Base-by-base conservation (phyloP, 2,797 vertebrate species). In the Prunella strophiata region DNA sequence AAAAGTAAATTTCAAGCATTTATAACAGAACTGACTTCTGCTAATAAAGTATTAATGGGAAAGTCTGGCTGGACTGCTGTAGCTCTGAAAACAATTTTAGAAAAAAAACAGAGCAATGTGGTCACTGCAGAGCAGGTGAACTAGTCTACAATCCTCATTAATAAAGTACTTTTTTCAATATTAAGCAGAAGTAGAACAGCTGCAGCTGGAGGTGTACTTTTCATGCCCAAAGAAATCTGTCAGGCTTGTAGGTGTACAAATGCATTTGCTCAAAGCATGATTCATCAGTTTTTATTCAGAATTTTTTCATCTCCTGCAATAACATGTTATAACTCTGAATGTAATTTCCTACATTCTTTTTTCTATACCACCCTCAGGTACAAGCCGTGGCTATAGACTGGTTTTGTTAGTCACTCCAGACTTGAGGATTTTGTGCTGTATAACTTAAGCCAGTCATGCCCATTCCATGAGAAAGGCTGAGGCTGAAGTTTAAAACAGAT, bases 41-140 rank as follows among this genome's bases (percentile, higher is more conserved):
- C 88, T 95, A 88, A 93, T 92, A 82, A 93, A 89, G 51, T 79
- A 94, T 94, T 95, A 92, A 95, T 93, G 67, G 74, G 25, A 86
- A 91, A 73, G 55, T 84, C 88, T 94, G 74, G 25, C 58, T 84
- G 74, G 52, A 76, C 52, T 84, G 42, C 74, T 43, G 11, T 50
- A 91, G 63, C 76, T 81, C 79, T 47, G 55, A 95, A 91, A 86
- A 84, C 52, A 84, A 61, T 93, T 96, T 91, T 55, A 79, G 71
- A 54, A 91, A 71, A 66, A 52, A 75, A 68, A 45, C 32, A 57
- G 59, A 83, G 52, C 75, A 91, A 63, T 20, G 17, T 74, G 84
- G 36, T 75, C 80, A 76, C 70, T 79, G 40, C 63, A 83, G 16
- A 95, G 67, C 92, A 94, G 70, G 83, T 76, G 59, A 95, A 52